phyloP scores from a whole-genome alignment of 2,888 invertebrate genomes.

The Metellina segmentata region DNA sequence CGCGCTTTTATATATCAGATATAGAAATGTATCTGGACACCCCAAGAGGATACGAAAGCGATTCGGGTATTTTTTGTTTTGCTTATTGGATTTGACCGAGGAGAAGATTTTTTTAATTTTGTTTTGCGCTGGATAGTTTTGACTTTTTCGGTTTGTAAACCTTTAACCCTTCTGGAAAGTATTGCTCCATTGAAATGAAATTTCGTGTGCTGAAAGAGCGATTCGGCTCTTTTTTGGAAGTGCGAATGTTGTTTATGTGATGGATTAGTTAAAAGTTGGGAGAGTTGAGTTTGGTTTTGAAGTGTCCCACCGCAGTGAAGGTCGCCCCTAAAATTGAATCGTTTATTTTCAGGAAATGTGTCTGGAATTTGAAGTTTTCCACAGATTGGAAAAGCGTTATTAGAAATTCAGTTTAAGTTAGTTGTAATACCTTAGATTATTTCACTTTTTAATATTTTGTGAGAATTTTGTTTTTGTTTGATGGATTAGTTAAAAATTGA shows the following conservation, averaged over 20 bases:
- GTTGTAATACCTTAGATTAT: too few relatives aligned
- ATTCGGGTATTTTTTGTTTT: neutral
- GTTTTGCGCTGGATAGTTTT: neutral
- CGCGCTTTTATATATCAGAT: slow-evolving; percentile 8
- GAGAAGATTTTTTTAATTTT: neutral
- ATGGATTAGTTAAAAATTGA: neutral
- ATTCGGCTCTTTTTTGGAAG: neutral
- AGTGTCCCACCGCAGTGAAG: neutral
- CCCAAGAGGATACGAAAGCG: neutral
- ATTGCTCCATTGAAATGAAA: neutral
- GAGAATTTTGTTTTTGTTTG: too few relatives aligned
- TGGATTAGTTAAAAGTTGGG: neutral
- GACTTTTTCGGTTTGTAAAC: neutral
- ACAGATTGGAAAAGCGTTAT: too few relatives aligned
- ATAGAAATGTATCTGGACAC: slow-evolving; percentile 44
- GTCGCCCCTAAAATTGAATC: neutral
- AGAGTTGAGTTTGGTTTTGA: neutral
- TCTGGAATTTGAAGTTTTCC: too few relatives aligned
- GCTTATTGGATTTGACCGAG: neutral
- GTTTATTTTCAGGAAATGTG: neutral
- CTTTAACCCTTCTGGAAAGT: neutral
- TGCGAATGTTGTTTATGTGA: neutral
- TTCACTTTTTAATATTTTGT: too few relatives aligned
- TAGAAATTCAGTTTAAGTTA: too few relatives aligned
- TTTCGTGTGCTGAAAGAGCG: neutral